Percentiles rank a stretch among this genome's conserved stretches.
These are phyloP conservation scores for Invenusta paracnida DNA, from an alignment of 2,888 invertebrate species.

Conservation along the genomic window DNA sequence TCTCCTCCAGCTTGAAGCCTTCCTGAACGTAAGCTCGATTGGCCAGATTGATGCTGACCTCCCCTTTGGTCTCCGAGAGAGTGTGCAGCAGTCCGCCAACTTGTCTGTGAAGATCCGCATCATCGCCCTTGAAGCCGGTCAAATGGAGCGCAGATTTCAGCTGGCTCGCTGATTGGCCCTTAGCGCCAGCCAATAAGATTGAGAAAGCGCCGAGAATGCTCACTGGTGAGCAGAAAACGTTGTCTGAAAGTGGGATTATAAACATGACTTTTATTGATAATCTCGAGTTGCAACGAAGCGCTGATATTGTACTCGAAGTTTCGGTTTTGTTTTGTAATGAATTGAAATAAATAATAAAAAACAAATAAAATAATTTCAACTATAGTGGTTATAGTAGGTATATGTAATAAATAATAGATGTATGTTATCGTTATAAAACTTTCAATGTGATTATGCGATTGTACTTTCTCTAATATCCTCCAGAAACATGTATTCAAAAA, in stretches of 20 bases:
- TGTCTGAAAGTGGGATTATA: not conserved
- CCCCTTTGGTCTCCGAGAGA: not conserved
- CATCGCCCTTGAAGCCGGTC: not conserved
- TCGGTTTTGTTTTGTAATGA: too few relatives aligned
- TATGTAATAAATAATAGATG: too few relatives aligned
- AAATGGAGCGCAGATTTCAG: not conserved
- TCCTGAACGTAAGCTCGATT: not conserved
- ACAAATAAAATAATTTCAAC: too few relatives aligned
- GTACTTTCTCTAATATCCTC: too few relatives aligned
- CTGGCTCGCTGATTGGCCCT: not conserved
- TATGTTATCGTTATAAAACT: too few relatives aligned
- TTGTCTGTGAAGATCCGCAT: not conserved
- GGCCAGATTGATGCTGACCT: not conserved
- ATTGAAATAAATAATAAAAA: too few relatives aligned
- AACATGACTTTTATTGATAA: too few relatives aligned
- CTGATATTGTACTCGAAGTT: too few relatives aligned
- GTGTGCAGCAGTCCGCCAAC: not conserved
- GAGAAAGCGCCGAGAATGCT: conserved; percentile 10
- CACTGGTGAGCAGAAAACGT: not conserved
- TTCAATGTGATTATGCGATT: too few relatives aligned
- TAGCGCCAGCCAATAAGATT: not conserved
- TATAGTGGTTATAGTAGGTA: too few relatives aligned
- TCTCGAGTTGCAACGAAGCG: too few relatives aligned
- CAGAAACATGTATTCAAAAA: too few relatives aligned
- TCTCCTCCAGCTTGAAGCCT: not conserved